Conservation (phyloP, 2,113 vertebrate species). For the Oncorhynchus clarkii region DNA sequence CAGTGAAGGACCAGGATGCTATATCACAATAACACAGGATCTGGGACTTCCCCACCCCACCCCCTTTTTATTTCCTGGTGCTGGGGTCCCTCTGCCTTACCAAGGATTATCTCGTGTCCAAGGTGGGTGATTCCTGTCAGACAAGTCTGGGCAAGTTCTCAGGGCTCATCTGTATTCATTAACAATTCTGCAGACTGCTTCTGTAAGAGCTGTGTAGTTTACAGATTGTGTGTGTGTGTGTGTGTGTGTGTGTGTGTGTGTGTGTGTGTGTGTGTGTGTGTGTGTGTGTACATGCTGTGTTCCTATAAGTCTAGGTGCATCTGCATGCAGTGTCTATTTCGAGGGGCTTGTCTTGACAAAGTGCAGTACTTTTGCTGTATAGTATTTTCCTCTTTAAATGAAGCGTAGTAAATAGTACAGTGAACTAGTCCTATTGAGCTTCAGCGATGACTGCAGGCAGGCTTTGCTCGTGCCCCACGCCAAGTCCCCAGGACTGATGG, state of each 20-base stretch:
- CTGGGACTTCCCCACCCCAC: conserved; percentile 27
- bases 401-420: background rate
- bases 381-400: background rate
- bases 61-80: conserved; percentile 46
- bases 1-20: conserved; percentile 66
- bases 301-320: background rate
- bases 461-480: background rate
- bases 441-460: background rate
- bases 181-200: background rate
- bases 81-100: conserved; percentile 54
- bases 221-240: conserved; percentile 1
- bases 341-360: too few relatives aligned
- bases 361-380: too few relatives aligned
- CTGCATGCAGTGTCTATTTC: background rate
- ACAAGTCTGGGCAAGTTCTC: conserved; percentile 18
- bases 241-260: background rate
- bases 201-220: background rate
- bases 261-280: background rate
- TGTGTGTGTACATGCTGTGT: background rate
- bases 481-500: conserved; percentile 8
- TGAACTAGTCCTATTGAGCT: background rate
- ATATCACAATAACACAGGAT: conserved; percentile 76
- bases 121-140: conserved; percentile 60
- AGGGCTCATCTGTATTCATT: background rate
- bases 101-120: conserved; percentile 56